Evolutionary conservation across 30 jellyfish, hydroid and myxozoan genomes (phyloP).

Genomic region (Catostylus mosaicus): DNA sequence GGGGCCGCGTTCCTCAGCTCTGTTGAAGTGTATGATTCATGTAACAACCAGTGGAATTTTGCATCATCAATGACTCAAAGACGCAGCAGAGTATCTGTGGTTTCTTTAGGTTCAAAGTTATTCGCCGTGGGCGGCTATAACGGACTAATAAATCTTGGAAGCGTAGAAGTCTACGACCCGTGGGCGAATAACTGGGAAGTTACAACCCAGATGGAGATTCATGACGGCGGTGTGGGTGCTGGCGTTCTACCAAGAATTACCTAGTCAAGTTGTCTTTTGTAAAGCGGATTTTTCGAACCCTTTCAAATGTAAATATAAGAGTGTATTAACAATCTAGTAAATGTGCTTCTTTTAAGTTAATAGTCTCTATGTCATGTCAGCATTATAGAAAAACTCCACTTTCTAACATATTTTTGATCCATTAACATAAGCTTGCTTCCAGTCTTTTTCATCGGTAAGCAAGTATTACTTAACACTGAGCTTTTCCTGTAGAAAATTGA

Average conservation of each 20-base stretch:
- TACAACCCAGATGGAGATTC: conserved; percentile 94
- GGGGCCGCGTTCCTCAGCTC: conserved; percentile 95
- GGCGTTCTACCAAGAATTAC: conserved; percentile 97
- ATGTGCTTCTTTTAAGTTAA: no score
- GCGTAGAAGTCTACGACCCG: conserved; percentile 95
- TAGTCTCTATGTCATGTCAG: no score
- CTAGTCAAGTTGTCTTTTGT: no score
- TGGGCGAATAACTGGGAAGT: conserved; percentile 97
- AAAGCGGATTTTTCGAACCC: no score
- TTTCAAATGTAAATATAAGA: no score
- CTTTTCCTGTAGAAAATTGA: no score
- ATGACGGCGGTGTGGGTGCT: conserved; percentile 99
- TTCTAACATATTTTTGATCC: no score
- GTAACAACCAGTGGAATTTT: conserved; percentile 84
- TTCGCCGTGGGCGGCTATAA: conserved; percentile 98
- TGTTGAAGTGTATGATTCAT: conserved; percentile 93
- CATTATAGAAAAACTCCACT: no score
- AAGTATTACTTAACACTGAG: no score
- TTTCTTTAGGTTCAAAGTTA: conserved; percentile 94
- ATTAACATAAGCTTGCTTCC: no score
- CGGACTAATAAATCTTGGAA: conserved; percentile 86
- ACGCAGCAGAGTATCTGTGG: conserved; percentile 97
- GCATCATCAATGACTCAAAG: conserved; percentile 99
- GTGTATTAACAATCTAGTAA: no score
- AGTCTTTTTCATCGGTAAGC: no score